These are phyloP conservation scores for Scolopax rusticola DNA, from an alignment of 2,797 vertebrate genomes.

Conservation along the genomic window DNA sequence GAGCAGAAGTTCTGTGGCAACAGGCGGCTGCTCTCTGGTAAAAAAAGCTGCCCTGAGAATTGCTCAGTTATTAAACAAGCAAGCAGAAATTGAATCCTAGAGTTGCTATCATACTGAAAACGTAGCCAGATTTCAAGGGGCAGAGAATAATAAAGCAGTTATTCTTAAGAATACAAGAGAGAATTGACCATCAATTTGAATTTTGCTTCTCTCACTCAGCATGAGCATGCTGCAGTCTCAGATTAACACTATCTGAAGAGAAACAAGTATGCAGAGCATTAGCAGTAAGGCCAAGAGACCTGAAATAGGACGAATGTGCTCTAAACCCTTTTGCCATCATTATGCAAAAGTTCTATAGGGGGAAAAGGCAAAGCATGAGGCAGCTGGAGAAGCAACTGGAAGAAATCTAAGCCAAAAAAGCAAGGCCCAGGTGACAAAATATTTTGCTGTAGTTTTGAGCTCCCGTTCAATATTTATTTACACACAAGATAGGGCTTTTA, in stretches of 20 bases:
- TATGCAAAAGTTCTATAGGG: background rate
- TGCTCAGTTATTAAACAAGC: conserved; percentile 3
- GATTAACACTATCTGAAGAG: conserved; percentile 10
- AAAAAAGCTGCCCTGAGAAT: background rate
- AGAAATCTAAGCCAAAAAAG: background rate
- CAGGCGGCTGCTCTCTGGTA: background rate
- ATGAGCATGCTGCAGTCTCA: background rate
- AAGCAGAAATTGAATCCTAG: conserved; percentile 12
- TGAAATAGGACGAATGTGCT: background rate
- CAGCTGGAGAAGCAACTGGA: background rate
- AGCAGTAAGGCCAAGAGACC: background rate
- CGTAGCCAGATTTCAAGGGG: background rate
- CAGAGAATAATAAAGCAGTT: background rate
- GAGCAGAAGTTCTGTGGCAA: background rate
- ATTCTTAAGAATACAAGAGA: conserved; percentile 7
- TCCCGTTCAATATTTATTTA: background rate
- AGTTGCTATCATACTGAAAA: background rate
- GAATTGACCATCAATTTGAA: background rate
- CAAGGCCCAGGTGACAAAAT: background rate
- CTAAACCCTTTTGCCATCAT: background rate
- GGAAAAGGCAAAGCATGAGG: background rate
- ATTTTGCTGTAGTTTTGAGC: background rate
- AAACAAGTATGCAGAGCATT: background rate
- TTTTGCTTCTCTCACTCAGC: background rate
- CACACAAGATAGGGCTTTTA: background rate